Evolutionary conservation across 2,888 invertebrate genomes (phyloP).

Genomic region (Halocaridina rubra): DNA sequence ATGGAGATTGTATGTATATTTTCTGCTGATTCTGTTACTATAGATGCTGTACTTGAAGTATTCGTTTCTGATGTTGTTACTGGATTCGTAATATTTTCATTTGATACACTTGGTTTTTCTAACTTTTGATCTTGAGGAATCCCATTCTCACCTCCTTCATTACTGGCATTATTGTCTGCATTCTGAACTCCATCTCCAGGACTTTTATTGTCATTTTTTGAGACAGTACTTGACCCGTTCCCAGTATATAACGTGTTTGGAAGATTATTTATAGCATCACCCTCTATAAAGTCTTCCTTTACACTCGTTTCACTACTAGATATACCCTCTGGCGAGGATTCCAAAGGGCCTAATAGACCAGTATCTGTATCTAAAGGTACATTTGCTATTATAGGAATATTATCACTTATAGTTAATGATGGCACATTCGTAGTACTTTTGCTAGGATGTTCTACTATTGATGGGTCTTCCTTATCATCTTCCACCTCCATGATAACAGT

Average conservation of each 20-base stretch:
- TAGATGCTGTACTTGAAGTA: too few species aligned
- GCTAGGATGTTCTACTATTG: not conserved
- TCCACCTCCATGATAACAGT: not conserved
- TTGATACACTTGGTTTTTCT: too few species aligned
- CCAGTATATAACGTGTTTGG: not conserved
- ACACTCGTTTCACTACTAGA: not conserved
- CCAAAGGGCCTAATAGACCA: not conserved
- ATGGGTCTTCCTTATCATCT: not conserved
- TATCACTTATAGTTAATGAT: not conserved
- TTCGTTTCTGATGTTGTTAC: too few species aligned
- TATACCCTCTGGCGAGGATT: not conserved
- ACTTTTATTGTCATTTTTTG: too few species aligned
- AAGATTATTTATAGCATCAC: not conserved
- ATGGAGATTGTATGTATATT: too few species aligned
- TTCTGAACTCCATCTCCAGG: too few species aligned
- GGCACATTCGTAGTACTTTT: not conserved
- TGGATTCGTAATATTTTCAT: too few species aligned
- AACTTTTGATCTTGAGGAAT: too few species aligned
- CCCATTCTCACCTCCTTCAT: too few species aligned
- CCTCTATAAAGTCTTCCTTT: not conserved
- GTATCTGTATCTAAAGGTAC: not conserved
- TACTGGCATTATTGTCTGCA: too few species aligned
- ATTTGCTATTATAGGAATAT: not conserved
- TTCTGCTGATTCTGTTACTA: too few species aligned
- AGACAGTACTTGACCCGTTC: not conserved